A percentile compares a stretch with the other conserved stretches of the same genome.
Conservation (phyloP, 2,888 invertebrate species). For the Nemotelus pantherinus region DNA sequence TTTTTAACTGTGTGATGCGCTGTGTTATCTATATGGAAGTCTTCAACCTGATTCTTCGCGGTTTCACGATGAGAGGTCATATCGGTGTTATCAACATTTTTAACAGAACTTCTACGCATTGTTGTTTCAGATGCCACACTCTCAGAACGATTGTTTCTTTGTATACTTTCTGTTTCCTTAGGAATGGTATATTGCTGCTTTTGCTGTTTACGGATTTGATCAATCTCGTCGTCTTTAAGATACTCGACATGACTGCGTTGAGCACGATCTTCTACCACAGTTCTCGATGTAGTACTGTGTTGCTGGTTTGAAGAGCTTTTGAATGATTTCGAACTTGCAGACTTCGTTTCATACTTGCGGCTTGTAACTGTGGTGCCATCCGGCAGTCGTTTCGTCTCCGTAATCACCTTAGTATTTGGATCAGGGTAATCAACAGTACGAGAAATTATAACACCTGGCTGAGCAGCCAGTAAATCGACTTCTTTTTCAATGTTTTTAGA, state of each 20-base stretch:
- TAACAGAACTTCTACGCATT: slow-evolving; percentile 12
- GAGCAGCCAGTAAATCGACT: slow-evolving; percentile 54
- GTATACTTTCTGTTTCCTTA: slow-evolving; percentile 7
- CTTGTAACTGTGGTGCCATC: slow-evolving; percentile 77
- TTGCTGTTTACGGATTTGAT: not conserved
- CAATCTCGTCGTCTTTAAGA: slow-evolving; percentile 22
- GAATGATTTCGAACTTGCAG: slow-evolving; percentile 52
- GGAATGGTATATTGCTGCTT: not conserved
- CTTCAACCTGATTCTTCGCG: slow-evolving; percentile 52
- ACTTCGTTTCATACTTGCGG: slow-evolving; percentile 72
- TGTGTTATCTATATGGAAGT: slow-evolving; percentile 39
- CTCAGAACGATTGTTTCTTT: slow-evolving; percentile 33
- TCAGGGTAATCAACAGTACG: slow-evolving; percentile 72
- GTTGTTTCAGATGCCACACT: slow-evolving; percentile 1
- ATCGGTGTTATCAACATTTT: slow-evolving; percentile 27
- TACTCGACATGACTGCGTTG: slow-evolving; percentile 48
- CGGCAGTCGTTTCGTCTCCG: slow-evolving; percentile 73
- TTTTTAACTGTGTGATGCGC: slow-evolving; percentile 53
- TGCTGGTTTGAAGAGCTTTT: slow-evolving; percentile 50
- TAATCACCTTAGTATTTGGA: slow-evolving; percentile 73
- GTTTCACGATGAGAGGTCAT: slow-evolving; percentile 56
- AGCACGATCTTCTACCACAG: slow-evolving; percentile 48
- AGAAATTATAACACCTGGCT: slow-evolving; percentile 68
- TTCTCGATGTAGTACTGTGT: slow-evolving; percentile 44
- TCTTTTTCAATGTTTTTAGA: slow-evolving; percentile 44